Base-by-base conservation (phyloP, 2,888 invertebrate species). In the Scaptomyza polygonia region DNA sequence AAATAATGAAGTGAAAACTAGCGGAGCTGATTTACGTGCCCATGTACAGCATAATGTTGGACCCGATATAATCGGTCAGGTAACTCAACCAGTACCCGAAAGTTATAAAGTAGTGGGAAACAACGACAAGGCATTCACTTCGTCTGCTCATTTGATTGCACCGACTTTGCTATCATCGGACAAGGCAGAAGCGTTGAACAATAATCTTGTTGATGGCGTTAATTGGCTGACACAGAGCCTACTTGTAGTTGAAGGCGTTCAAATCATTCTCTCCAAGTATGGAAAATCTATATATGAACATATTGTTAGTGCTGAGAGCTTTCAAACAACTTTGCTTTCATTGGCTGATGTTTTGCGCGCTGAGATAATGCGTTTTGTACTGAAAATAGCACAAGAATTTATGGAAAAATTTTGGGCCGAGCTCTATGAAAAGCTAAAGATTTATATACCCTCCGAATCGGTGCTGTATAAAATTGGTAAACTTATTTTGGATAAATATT, bases 31-130 rank as follows among this genome's bases (percentile, higher is more conserved):
- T 0, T 63, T 91, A 30, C 87, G 91, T 9, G 82, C 83, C 36
- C 90, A 74, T 67, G 63, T 91, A 0, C 91, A 91, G 64, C 88
- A 89, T 39, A 84, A 85, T 29, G 53, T 68, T 6, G 91, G 90
- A 7, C 66, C 86, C 4, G 79, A 88, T 70, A 53, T 90, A 5
- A 61, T 91, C 3, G 73, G 77, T 7, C 70, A 77, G 49, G 89
- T 90, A 6, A 74, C 62, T 0, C 77, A 81, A 11, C 76, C 88
- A 0, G 83, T 90, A 32, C 90, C 90, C 8, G 48, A 53, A 4
- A 61, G 47, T 2, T 39, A 61, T 27, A 52, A 56, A 1, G 47
- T 47, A 0, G 48, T 42, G 5, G 40, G 39, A 2, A 45, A 18
- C 6, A 11, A 18, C n/a, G 45, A 27, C 4, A 29, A 42, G 2